Conservation (phyloP, 2,888 invertebrate species). For the Ornithoptera alexandrae region DNA sequence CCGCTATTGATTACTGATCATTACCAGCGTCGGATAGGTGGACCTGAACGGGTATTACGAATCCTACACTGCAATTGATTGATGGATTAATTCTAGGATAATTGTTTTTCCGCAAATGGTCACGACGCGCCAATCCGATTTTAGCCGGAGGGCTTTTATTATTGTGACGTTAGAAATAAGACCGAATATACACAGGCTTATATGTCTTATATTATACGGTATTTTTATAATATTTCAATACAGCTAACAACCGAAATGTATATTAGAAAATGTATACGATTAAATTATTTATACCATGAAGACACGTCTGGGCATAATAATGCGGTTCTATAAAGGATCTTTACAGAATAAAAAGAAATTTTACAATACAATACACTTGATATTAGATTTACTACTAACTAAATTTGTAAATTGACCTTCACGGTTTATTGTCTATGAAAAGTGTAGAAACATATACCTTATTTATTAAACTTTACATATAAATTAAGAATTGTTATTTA, state of each 20-base stretch:
- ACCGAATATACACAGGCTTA: slow-evolving; percentile 10
- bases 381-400: no score
- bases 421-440: no score
- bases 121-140: slow-evolving; percentile 56
- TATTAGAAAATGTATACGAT: no score
- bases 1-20: slow-evolving; percentile 52
- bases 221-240: background rate
- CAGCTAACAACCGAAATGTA: background rate
- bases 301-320: no score
- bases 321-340: no score
- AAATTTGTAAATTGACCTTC: no score
- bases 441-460: no score
- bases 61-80: slow-evolving; percentile 63
- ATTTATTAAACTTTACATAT: no score
- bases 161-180: slow-evolving; percentile 29
- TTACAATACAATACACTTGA: no score
- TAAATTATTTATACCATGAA: no score
- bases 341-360: no score
- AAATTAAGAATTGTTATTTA: no score
- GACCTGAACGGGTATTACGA: slow-evolving; percentile 54
- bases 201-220: background rate
- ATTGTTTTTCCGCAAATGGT: slow-evolving; percentile 55
- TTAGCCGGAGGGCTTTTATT: slow-evolving; percentile 43
- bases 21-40: slow-evolving; percentile 51
- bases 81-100: slow-evolving; percentile 69